Percentiles rank a stretch among this genome's conserved stretches.
phyloP scores from a whole-genome alignment of 2,113 vertebrate genomes.

The zebrafish (Danio rerio) region DNA sequence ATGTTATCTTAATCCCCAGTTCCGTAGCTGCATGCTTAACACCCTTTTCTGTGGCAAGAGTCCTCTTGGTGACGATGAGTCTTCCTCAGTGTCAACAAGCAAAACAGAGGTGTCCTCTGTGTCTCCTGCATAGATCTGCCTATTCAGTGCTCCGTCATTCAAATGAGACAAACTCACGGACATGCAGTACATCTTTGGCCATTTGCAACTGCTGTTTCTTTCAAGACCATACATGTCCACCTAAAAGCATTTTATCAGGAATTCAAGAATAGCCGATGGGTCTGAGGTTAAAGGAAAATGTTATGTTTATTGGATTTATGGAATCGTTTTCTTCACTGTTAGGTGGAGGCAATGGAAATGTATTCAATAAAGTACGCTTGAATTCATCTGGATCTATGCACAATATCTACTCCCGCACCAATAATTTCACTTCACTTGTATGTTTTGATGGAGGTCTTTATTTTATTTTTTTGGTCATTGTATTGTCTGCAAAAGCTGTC shows the following conservation, averaged over 20 bases:
- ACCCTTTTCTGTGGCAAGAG: constrained; percentile 75
- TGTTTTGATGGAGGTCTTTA: background rate
- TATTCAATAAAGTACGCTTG: background rate
- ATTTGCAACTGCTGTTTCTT: background rate
- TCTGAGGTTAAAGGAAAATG: background rate
- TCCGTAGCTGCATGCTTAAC: constrained; percentile 69
- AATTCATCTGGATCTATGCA: background rate
- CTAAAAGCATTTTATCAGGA: background rate
- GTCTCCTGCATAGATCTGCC: constrained; percentile 60
- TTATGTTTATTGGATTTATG: background rate
- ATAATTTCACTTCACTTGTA: background rate
- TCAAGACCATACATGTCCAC: background rate
- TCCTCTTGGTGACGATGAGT: constrained; percentile 71
- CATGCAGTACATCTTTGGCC: too few relatives aligned
- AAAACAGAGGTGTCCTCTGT: constrained; percentile 74
- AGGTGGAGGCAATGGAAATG: too few relatives aligned
- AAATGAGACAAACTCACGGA: background rate
- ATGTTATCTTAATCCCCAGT: background rate
- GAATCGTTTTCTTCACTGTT: background rate
- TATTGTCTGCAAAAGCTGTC: background rate
- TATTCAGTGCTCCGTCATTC: background rate
- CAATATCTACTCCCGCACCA: background rate
- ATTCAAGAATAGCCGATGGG: background rate
- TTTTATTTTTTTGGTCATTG: background rate
- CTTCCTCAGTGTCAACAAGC: constrained; percentile 68